Evolutionary conservation across 2,113 vertebrate species (phyloP).

Genomic region (Mungos mungo): DNA sequence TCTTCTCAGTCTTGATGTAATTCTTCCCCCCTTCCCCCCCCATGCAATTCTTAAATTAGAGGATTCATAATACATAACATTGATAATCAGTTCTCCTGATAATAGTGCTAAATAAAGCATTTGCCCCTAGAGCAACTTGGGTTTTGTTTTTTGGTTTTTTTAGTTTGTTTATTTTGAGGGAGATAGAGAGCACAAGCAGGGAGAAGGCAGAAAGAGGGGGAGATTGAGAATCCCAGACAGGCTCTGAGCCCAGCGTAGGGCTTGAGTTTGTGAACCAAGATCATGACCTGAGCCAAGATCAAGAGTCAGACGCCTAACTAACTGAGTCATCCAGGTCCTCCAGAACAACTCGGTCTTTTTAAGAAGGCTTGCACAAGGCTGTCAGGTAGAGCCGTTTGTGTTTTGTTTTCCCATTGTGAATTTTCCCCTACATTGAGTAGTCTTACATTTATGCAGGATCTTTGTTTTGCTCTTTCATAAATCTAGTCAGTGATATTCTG

Average conservation of each 20-base stretch:
- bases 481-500: background rate
- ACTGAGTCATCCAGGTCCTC: no score
- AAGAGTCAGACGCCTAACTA: no score
- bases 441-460: background rate
- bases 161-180: no score
- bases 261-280: no score
- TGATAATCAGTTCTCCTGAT: background rate
- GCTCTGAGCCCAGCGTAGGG: no score
- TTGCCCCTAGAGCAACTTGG: background rate
- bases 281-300: no score
- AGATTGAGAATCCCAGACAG: no score
- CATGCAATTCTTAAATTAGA: background rate
- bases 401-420: background rate
- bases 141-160: background rate
- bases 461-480: conserved; percentile 36
- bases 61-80: background rate
- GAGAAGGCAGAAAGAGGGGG: no score
- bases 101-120: background rate
- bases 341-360: background rate
- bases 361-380: background rate
- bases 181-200: no score
- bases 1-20: background rate
- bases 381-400: background rate
- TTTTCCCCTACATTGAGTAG: background rate
- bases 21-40: no score